Evolutionary conservation across 2,888 invertebrate species (phyloP), one percentile per base, ranked within the genome.

Genomic region (Cosmopolites sordidus): DNA sequence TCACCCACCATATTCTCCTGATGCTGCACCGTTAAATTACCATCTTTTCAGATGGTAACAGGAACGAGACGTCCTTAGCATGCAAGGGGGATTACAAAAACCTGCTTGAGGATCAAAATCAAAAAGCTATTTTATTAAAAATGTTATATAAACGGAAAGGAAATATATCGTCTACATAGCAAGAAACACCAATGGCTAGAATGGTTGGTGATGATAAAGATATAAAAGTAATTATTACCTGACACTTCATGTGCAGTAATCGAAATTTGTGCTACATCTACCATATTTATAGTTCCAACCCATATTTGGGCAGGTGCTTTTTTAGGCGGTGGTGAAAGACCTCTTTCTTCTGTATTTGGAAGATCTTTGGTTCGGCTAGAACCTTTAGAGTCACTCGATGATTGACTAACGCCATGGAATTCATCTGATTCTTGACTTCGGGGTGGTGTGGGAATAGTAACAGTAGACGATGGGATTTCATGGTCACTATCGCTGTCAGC

Each of bases 201-300:
- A n/a, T n/a, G n/a, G n/a, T n/a, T n/a, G n/a, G n/a, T n/a, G n/a
- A n/a, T n/a, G n/a, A n/a, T n/a, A n/a, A n/a, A n/a, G n/a, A n/a
- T n/a, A n/a, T n/a, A n/a, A n/a, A n/a, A n/a, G n/a, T n/a, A n/a
- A 27, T 27, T 27, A 27, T 55, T 62, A 64, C 76, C 79, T 22
- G 73, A 73, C 39, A 92, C 88, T 69, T 87, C 84, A 68, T 89
- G 86, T 2, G 92, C 87, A 9, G 86, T 83, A 6, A 92, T 88
- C 62, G 87, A 84, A 67, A 94, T 92, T 63, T 90, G 86, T 0
- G 92, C 89, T 1, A 94, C 90, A 67, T 95, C 95, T 4, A 89
- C 85, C 92, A 94, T 94, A 66, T 85, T 87, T 5, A 95, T 84
- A 59, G 83, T 85, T 1, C 95, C 95, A 54, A 84, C 85, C 92